These are phyloP conservation scores for Rambutsinella grinnellia DNA, from an alignment of 2,888 invertebrate genomes.

Conservation along the genomic window DNA sequence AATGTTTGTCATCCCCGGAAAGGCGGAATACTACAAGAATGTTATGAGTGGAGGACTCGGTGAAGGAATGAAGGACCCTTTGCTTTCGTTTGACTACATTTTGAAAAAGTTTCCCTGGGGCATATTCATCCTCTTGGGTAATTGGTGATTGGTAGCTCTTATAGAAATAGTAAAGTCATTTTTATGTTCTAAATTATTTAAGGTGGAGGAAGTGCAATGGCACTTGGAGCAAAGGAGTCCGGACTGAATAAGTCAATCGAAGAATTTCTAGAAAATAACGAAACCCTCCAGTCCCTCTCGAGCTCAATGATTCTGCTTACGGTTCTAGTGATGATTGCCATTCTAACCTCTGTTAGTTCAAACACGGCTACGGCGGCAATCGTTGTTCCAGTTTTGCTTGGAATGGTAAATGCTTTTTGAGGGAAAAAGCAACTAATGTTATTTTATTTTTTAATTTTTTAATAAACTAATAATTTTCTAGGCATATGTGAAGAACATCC, in stretches of 20 bases:
- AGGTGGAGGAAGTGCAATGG: constrained; percentile 92
- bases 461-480: constrained; percentile 67
- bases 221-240: constrained; percentile 85
- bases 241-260: constrained; percentile 85
- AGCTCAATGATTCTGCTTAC: constrained; percentile 78
- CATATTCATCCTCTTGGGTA: constrained; percentile 62
- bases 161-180: too few species aligned
- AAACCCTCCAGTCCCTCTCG: constrained; percentile 72
- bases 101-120: constrained; percentile 64
- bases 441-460: too few species aligned
- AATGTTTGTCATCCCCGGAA: constrained; percentile 60
- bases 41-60: constrained; percentile 57
- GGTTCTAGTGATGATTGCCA: constrained; percentile 82
- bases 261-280: constrained; percentile 76
- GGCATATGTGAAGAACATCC: constrained; percentile 80
- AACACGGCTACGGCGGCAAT: constrained; percentile 69
- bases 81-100: constrained; percentile 61
- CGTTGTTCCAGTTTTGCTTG: constrained; percentile 63
- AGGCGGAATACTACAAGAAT: constrained; percentile 57
- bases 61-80: constrained; percentile 60
- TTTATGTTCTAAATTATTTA: background rate
- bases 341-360: constrained; percentile 89
- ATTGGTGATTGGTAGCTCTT: background rate
- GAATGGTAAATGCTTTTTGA: too few species aligned
- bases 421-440: background rate